These are phyloP conservation scores for Sebastes steindachneri DNA, from an alignment of 2,797 vertebrate genomes.

Conservation along the genomic window DNA sequence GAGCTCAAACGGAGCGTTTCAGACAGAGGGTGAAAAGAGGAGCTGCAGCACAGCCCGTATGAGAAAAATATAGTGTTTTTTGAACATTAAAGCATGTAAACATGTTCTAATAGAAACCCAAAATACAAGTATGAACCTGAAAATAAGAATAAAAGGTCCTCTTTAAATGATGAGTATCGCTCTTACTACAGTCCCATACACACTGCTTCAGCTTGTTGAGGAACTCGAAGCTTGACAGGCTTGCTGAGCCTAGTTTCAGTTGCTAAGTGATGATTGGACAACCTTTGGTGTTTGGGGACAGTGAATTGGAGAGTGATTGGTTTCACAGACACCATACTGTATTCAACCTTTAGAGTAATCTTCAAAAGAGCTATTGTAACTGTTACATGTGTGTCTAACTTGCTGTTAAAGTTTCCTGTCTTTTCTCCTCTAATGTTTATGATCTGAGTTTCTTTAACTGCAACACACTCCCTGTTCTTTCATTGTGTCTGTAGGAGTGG, in stretches of 20 bases:
- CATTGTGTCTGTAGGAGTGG: slow-evolving; percentile 86
- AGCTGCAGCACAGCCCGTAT: no score
- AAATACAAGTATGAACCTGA: no score
- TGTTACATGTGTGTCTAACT: neutral
- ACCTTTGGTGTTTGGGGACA: neutral
- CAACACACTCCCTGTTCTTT: slow-evolving; percentile 82
- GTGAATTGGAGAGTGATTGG: neutral
- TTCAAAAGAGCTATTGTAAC: neutral
- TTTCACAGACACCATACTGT: neutral
- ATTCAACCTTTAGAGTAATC: neutral
- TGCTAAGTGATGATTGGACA: neutral
- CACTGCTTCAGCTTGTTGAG: slow-evolving; percentile 4
- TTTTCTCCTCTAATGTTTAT: neutral
- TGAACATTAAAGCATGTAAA: no score
- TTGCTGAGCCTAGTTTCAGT: neutral
- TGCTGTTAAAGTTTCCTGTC: neutral
- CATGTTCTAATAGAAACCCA: no score
- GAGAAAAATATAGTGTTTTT: no score
- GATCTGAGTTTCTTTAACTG: neutral
- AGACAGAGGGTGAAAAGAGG: no score
- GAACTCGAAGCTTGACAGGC: slow-evolving; percentile 17
- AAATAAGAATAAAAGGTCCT: neutral
- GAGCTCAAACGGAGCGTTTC: no score
- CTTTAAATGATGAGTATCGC: neutral
- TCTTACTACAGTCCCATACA: neutral